Conservation (phyloP, 2,113 vertebrate species). For the Brachionichthys hirsutus region DNA sequence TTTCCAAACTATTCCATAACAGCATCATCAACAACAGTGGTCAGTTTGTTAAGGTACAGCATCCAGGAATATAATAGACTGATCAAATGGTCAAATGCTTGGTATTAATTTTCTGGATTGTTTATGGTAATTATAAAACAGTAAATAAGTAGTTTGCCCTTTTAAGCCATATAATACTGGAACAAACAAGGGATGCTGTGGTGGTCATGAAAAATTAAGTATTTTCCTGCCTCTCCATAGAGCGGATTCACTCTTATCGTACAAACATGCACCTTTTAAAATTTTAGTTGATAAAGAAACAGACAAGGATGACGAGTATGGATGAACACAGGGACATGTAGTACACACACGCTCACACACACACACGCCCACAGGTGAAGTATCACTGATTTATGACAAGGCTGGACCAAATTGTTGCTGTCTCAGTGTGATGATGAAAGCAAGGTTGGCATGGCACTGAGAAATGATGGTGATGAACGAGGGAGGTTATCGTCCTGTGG, state of each 20-base stretch:
- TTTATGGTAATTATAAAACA: slow-evolving; percentile 36
- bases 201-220: too few species aligned
- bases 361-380: neutral
- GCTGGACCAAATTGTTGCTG: slow-evolving; percentile 28
- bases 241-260: slow-evolving; percentile 18
- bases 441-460: slow-evolving; percentile 35
- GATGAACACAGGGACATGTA: slow-evolving; percentile 9
- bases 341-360: too few species aligned
- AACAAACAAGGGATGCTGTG: slow-evolving; percentile 3
- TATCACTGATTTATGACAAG: slow-evolving; percentile 47
- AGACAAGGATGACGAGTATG: slow-evolving; percentile 54
- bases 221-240: too few species aligned
- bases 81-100: slow-evolving; percentile 46
- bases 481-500: slow-evolving; percentile 34
- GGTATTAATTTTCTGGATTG: slow-evolving; percentile 40
- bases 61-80: slow-evolving; percentile 28
- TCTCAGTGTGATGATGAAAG: slow-evolving; percentile 59
- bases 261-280: slow-evolving; percentile 46
- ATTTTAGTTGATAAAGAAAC: slow-evolving; percentile 41
- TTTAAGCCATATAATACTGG: slow-evolving; percentile 27
- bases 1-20: slow-evolving; percentile 27
- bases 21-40: slow-evolving; percentile 31
- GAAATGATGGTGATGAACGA: slow-evolving; percentile 62
- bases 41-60: slow-evolving; percentile 18
- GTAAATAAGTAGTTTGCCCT: slow-evolving; percentile 40